Evolutionary conservation across 1,140 invertebrate species (phyloP).

Genomic region (Holotrichia oblita): DNA sequence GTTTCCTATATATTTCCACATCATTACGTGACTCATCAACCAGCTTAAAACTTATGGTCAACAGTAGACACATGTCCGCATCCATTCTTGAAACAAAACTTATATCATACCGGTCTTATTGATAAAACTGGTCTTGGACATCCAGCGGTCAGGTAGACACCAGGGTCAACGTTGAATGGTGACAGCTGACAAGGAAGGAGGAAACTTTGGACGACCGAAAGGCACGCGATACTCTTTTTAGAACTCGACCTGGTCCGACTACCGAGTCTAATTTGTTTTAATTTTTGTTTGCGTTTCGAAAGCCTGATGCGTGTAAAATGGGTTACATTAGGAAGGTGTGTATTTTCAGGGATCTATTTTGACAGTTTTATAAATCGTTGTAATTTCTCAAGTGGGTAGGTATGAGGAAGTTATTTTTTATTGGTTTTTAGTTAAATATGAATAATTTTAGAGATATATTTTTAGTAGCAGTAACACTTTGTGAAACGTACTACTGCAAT

Average conservation of each 20-base stretch:
- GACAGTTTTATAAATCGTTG: slow-evolving; percentile 24
- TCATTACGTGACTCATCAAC: too few species aligned
- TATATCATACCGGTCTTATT: background rate
- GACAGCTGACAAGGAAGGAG: slow-evolving; percentile 17
- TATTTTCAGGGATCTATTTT: background rate
- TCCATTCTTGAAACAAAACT: background rate
- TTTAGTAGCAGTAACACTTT: too few species aligned
- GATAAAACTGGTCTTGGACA: slow-evolving; percentile 17
- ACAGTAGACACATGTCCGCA: background rate
- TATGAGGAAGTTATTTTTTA: background rate
- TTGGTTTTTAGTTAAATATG: too few species aligned
- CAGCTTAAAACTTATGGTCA: background rate
- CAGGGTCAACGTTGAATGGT: background rate
- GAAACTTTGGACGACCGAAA: background rate
- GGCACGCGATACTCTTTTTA: slow-evolving; percentile 25
- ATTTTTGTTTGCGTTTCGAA: slow-evolving; percentile 5
- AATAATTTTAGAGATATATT: too few species aligned
- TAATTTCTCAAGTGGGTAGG: background rate
- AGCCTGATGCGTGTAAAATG: slow-evolving; percentile 13
- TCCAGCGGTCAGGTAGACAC: background rate
- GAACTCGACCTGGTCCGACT: slow-evolving; percentile 9
- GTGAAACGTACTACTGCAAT: too few species aligned
- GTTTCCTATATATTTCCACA: too few species aligned
- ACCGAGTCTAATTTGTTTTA: slow-evolving; percentile 31
- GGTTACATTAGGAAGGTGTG: background rate